Percentiles rank a stretch among this genome's conserved stretches.
phyloP scores from a whole-genome alignment of 1,140 invertebrate genomes.

The Gerris buenoi region DNA sequence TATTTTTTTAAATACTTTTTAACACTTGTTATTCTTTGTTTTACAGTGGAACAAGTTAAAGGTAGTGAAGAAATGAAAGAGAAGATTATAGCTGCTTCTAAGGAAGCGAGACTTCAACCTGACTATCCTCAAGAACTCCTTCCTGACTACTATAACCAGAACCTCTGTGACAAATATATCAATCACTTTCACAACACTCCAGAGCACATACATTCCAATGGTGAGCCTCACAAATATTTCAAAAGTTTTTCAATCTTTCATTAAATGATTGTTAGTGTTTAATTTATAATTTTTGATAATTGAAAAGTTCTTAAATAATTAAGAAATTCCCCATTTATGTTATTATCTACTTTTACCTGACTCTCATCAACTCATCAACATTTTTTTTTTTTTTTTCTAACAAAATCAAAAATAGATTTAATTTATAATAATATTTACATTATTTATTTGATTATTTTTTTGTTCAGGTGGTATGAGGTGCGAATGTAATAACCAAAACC shows the following conservation, averaged over 20 bases:
- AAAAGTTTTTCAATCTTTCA: too few relatives aligned
- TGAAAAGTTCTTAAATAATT: too few relatives aligned
- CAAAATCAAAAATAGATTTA: too few relatives aligned
- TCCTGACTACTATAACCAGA: slow-evolving; percentile 29
- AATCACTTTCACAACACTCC: slow-evolving; percentile 34
- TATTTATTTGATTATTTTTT: neutral
- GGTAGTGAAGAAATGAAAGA: slow-evolving; percentile 48
- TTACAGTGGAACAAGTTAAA: slow-evolving; percentile 62
- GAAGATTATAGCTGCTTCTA: slow-evolving; percentile 49
- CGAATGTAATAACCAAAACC: slow-evolving; percentile 17
- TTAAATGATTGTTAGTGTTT: too few relatives aligned
- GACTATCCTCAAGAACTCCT: slow-evolving; percentile 41
- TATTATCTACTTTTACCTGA: too few relatives aligned
- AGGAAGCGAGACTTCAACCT: slow-evolving; percentile 39
- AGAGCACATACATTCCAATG: slow-evolving; percentile 17
- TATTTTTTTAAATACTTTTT: too few relatives aligned
- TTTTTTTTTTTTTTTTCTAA: too few relatives aligned
- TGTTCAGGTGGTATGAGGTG: slow-evolving; percentile 13
- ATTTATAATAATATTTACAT: too few relatives aligned
- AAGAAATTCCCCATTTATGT: too few relatives aligned
- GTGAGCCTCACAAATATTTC: slow-evolving; percentile 13
- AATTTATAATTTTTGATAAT: too few relatives aligned
- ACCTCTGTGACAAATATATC: slow-evolving; percentile 31
- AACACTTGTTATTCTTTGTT: slow-evolving; percentile 2
- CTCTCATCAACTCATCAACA: too few relatives aligned